Percentiles rank a stretch among this genome's conserved stretches.
These are phyloP conservation scores for Ceramica pisi DNA, from an alignment of 2,888 invertebrate species.

Conservation along the genomic window DNA sequence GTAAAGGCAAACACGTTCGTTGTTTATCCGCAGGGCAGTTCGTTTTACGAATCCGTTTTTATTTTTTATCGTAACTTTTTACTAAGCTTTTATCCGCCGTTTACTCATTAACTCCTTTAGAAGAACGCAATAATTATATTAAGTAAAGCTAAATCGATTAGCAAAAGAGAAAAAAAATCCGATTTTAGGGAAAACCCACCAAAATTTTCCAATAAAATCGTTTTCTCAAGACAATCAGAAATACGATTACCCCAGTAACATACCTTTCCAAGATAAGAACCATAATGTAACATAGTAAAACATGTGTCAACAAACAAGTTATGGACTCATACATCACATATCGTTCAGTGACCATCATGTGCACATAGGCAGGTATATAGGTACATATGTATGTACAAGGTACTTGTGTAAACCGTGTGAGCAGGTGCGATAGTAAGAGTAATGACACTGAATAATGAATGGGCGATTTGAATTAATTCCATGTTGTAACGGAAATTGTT, in stretches of 20 bases:
- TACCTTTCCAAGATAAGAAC: conserved; percentile 26
- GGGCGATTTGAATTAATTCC: conserved; percentile 57
- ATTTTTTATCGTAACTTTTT: neutral
- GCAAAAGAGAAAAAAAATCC: neutral
- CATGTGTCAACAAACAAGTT: conserved; percentile 47
- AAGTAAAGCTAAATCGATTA: neutral
- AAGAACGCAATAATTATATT: neutral
- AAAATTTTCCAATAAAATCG: neutral
- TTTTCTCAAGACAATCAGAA: neutral
- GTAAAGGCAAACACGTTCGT: neutral
- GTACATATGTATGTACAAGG: conserved; percentile 8
- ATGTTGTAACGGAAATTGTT: conserved; percentile 55
- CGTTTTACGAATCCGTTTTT: neutral
- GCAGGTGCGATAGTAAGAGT: conserved; percentile 60
- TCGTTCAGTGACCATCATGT: conserved; percentile 73
- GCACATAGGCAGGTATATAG: conserved; percentile 15
- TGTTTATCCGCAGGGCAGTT: conserved; percentile 15
- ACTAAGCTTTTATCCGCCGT: neutral
- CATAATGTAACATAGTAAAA: conserved; percentile 36
- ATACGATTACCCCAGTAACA: conserved; percentile 12
- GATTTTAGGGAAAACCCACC: neutral
- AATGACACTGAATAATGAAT: conserved; percentile 56
- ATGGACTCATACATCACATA: conserved; percentile 51
- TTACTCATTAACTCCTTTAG: neutral
- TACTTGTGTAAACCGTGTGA: conserved; percentile 42